phyloP scores from a whole-genome alignment of 2,888 invertebrate genomes.

The Adelognathus sp. region DNA sequence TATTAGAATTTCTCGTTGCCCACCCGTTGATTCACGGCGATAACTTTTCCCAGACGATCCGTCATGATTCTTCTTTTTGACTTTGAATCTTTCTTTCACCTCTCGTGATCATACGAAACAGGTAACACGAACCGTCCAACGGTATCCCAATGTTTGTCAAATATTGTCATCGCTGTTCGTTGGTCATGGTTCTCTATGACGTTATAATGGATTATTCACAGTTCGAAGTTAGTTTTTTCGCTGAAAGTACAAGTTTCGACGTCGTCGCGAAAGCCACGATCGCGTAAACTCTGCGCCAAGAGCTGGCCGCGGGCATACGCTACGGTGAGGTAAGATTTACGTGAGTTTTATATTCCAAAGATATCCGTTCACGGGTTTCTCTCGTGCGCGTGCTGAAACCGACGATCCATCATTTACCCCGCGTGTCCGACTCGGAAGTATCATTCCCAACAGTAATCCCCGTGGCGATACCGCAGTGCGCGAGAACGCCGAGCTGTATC shows the following conservation, averaged over 20 bases:
- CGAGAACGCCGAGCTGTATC: constrained; percentile 39
- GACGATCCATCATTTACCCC: constrained; percentile 80
- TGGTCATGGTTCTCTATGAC: neutral
- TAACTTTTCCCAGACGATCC: constrained; percentile 38
- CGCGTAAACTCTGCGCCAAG: constrained; percentile 27
- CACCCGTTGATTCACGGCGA: neutral
- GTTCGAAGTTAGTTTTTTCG: constrained; percentile 58
- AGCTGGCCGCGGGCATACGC: constrained; percentile 34
- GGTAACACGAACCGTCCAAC: neutral
- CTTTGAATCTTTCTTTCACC: constrained; percentile 8
- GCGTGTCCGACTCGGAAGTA: constrained; percentile 76
- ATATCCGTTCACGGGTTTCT: constrained; percentile 46
- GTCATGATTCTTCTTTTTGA: neutral
- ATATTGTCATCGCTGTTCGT: neutral
- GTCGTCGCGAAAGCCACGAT: constrained; percentile 21
- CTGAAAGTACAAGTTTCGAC: constrained; percentile 14
- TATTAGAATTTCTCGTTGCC: constrained; percentile 70
- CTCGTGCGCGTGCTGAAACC: constrained; percentile 56
- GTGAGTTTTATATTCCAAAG: constrained; percentile 76
- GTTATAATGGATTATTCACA: constrained; percentile 17
- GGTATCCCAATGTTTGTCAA: neutral
- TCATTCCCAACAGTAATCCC: constrained; percentile 74
- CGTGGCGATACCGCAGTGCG: constrained; percentile 66
- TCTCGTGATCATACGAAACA: neutral
- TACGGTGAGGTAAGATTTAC: constrained; percentile 74